Evolutionary conservation across 2,888 invertebrate species (phyloP), one percentile per base, ranked within the genome.

Genomic region (Torymus aiolomorphi): DNA sequence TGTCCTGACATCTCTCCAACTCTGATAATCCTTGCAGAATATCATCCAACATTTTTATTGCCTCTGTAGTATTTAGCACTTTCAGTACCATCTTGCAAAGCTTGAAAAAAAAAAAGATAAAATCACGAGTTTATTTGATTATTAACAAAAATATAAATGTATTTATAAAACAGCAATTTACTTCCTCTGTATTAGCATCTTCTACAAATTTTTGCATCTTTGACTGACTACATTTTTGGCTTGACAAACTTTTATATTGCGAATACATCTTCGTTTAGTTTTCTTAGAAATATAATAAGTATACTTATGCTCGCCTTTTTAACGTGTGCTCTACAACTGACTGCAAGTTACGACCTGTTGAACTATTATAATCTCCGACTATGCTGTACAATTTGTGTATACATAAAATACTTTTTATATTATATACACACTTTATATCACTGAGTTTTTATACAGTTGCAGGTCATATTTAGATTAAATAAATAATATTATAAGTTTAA

Each of bases 1-100:
- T 90, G 10, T 85, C 83, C 52, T 88, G 85, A 10, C 84, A 83
- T 5, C 75, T 71, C 65, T 88, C 87, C 2, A 51, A 83, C 5
- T 86, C 83, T 2, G 86, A 82, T 20, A 90, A 87, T 14, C 85
- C 84, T 63, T 85, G 84, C 2, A 91, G 85, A 16, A 90, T 79
- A 14, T 87, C 85, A 24, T 87, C 86, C 11, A 91, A 81, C 31
- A 89, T 73, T 80, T 86, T 87, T 5, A 86, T 82, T 12, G 85
- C 86, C 78, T 90, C 88, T 11, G 84, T 74, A 31, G 86, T 83
- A 51, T 81, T 82, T 8, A 91, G 85, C 70, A 84, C 87, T 16
- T 80, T 79, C 0, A 81, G 80, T 42, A 91, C 76, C 78, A 88
- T 82, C 13, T 83, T 80, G 1, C 83, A 84, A 11, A 91, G 85